A percentile compares a stretch with the other conserved stretches of the same genome.
These are phyloP conservation scores for Pollenia labialis DNA, from an alignment of 2,888 invertebrate species.

Conservation along the genomic window DNA sequence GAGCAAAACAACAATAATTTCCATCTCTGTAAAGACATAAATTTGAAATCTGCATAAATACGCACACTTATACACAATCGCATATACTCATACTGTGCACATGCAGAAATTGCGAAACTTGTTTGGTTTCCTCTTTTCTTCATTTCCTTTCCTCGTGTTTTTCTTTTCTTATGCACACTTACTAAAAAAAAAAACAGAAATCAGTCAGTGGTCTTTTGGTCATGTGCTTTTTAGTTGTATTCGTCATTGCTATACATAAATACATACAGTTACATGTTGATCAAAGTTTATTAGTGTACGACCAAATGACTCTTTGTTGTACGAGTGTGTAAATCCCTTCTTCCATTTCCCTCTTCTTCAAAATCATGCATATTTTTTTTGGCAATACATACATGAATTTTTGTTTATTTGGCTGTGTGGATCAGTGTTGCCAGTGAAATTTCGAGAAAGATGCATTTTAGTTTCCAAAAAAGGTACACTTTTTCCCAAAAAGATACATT, in stretches of 20 bases:
- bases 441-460: too few species aligned
- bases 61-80: not conserved
- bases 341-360: not conserved
- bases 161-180: not conserved
- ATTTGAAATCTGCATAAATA: not conserved
- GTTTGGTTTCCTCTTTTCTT: conserved; percentile 2
- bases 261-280: conserved; percentile 54
- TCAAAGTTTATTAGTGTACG: conserved; percentile 27
- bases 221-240: not conserved
- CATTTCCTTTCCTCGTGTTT: not conserved
- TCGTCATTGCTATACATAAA: conserved; percentile 33
- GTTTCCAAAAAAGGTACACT: too few species aligned
- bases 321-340: not conserved
- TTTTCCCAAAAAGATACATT: too few species aligned
- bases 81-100: not conserved
- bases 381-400: too few species aligned
- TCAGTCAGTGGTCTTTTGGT: conserved; percentile 21
- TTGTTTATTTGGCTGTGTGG: not conserved
- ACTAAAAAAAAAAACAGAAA: not conserved
- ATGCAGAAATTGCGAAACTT: not conserved
- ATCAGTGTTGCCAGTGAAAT: too few species aligned
- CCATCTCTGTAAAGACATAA: not conserved
- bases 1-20: not conserved
- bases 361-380: conserved; percentile 30
- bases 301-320: not conserved